phyloP scores from a whole-genome alignment of 1,140 invertebrate genomes.

The Cryptotermes secundus region DNA sequence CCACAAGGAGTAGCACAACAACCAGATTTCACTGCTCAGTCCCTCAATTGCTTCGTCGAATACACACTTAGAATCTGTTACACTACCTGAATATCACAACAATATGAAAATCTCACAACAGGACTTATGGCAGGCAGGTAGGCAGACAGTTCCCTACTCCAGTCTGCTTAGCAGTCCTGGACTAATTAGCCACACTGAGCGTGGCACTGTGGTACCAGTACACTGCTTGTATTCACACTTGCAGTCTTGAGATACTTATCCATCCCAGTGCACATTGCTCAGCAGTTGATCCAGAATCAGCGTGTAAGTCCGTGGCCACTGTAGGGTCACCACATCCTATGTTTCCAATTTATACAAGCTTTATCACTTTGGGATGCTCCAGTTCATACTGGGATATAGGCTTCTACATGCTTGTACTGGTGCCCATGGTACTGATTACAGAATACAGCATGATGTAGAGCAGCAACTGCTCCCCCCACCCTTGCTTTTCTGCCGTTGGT shows the following conservation, averaged over 20 bases:
- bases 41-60: not conserved
- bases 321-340: too few species aligned
- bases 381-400: not conserved
- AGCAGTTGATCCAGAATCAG: too few species aligned
- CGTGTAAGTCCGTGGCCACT: too few species aligned
- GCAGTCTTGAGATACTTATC: not conserved
- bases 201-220: not conserved
- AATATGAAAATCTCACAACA: slow-evolving; percentile 33
- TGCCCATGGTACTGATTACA: slow-evolving; percentile 59
- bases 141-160: not conserved
- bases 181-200: not conserved
- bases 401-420: not conserved
- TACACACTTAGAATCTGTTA: not conserved
- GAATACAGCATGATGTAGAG: slow-evolving; percentile 86
- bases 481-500: slow-evolving; percentile 94
- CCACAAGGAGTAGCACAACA: slow-evolving; percentile 8
- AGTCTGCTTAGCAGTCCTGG: slow-evolving; percentile 22
- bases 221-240: not conserved
- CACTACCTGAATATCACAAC: slow-evolving; percentile 33
- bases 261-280: not conserved
- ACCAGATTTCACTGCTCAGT: slow-evolving; percentile 15
- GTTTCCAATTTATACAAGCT: too few species aligned
- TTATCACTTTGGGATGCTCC: not conserved
- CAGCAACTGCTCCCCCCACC: slow-evolving; percentile 89
- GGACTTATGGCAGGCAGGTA: slow-evolving; percentile 7